Percentiles rank a stretch among this genome's conserved stretches.
Conservation (phyloP, 2,888 invertebrate species). For the Drosophila peninsularis region DNA sequence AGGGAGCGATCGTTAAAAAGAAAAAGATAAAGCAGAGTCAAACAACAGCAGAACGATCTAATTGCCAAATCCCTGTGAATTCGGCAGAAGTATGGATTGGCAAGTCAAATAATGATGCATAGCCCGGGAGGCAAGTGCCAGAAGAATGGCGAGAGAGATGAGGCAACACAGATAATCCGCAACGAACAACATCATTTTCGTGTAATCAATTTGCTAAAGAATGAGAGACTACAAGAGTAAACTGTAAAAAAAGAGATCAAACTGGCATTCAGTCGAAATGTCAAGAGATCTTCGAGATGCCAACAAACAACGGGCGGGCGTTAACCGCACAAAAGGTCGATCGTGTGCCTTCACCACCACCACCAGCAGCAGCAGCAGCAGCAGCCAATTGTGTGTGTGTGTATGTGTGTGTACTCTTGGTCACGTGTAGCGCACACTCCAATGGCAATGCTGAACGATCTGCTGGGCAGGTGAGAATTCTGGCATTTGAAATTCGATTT, state of each 20-base stretch:
- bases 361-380: conserved; percentile 20
- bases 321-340: conserved; percentile 65
- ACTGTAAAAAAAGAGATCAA: conserved; percentile 43
- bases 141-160: conserved; percentile 41
- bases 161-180: conserved; percentile 61
- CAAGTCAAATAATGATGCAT: conserved; percentile 79
- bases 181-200: conserved; percentile 68
- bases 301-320: conserved; percentile 61
- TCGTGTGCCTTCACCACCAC: conserved; percentile 43
- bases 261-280: conserved; percentile 50
- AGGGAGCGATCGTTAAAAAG: conserved; percentile 39
- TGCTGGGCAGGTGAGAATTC: conserved; percentile 59
- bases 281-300: conserved; percentile 57
- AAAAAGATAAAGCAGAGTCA: conserved; percentile 14
- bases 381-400: conserved; percentile 44
- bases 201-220: conserved; percentile 56
- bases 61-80: conserved; percentile 33
- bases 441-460: conserved; percentile 46
- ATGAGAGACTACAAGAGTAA: conserved; percentile 16
- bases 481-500: conserved; percentile 21
- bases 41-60: conserved; percentile 22
- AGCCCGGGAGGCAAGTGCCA: conserved; percentile 48
- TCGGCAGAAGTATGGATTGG: conserved; percentile 35
- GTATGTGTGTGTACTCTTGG: conserved; percentile 16
- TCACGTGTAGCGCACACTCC: conserved; percentile 76